These are phyloP conservation scores for Sprattus sprattus DNA, from an alignment of 2,113 vertebrate species.

Conservation along the genomic window DNA sequence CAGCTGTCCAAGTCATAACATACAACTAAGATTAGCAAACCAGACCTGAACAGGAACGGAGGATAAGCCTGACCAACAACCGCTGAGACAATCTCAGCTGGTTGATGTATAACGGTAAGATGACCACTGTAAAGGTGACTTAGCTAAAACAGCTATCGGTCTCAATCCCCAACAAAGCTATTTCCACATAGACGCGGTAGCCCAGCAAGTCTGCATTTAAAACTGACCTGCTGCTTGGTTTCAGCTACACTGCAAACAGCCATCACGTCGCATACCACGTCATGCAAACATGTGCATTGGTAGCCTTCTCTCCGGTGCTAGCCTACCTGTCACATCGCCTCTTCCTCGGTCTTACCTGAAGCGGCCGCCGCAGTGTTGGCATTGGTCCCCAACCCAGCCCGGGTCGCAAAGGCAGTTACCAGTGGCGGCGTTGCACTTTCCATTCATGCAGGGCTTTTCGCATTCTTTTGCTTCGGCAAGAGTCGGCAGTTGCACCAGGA, in stretches of 20 bases:
- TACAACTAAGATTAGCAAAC: neutral
- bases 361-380: conserved; percentile 96
- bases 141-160: neutral
- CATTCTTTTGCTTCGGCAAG: conserved; percentile 81
- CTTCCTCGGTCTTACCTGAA: conserved; percentile 79
- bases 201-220: neutral
- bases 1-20: neutral
- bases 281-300: neutral
- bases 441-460: conserved; percentile 89
- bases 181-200: neutral
- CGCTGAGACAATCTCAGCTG: neutral
- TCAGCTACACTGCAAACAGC: neutral
- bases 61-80: neutral
- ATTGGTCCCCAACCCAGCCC: conserved; percentile 94
- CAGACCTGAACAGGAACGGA: neutral
- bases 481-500: conserved; percentile 63
- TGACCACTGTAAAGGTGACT: neutral
- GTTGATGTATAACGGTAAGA: neutral
- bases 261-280: neutral
- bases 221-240: neutral
- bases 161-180: neutral
- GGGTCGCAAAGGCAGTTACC: conserved; percentile 85
- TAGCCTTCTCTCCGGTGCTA: conserved; percentile 19
- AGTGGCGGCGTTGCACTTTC: conserved; percentile 78
- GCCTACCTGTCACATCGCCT: conserved; percentile 12